Percentiles rank a stretch among this genome's conserved stretches.
These are phyloP conservation scores for Eretmochelys imbricata DNA, from an alignment of 2,113 vertebrate species.

Conservation along the genomic window DNA sequence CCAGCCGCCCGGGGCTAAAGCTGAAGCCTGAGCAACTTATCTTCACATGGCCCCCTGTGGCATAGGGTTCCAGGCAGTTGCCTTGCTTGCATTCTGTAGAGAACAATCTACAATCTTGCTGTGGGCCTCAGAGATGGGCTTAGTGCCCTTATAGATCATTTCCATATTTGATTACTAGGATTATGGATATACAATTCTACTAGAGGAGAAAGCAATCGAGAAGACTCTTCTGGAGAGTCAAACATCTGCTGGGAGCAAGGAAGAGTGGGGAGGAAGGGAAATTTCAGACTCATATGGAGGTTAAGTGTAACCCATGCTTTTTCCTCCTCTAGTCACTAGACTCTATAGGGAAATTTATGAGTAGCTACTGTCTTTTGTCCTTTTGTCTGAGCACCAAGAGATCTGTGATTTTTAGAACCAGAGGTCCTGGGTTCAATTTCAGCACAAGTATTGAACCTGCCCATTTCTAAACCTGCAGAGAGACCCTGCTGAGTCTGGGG, in stretches of 20 bases:
- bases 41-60: no score
- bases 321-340: neutral
- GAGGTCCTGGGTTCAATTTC: neutral
- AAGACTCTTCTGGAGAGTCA: neutral
- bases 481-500: neutral
- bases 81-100: neutral
- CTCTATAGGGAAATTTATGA: neutral
- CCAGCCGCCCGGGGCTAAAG: no score
- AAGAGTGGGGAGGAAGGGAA: neutral
- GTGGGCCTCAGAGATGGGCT: neutral
- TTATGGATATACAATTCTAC: neutral
- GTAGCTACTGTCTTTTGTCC: neutral
- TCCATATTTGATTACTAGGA: neutral
- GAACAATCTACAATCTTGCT: neutral
- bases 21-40: no score
- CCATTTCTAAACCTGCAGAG: neutral
- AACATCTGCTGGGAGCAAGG: neutral
- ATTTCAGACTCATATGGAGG: neutral
- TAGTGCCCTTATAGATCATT: neutral
- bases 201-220: neutral
- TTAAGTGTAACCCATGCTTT: neutral
- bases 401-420: rapidly evolving
- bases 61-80: no score
- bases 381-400: neutral
- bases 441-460: neutral